Conservation (phyloP, 2,797 vertebrate genomes). For the Peromyscus melanophrys region DNA sequence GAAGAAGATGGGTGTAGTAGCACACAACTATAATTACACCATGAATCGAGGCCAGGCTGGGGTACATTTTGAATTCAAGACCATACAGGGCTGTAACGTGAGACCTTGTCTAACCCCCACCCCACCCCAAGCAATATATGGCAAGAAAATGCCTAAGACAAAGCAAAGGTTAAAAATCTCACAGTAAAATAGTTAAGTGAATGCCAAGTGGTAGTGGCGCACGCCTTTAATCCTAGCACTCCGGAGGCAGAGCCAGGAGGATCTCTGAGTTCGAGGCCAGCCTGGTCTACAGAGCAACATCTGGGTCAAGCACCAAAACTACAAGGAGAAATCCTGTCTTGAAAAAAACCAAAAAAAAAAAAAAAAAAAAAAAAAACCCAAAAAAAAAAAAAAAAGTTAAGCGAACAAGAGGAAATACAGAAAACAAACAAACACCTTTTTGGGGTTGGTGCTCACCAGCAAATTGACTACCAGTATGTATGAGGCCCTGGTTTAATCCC, state of each 20-base stretch:
- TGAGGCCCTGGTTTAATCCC: not conserved
- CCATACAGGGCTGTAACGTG: not conserved
- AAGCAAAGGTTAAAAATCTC: not conserved
- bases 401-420: not conserved
- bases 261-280: no score
- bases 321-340: no score
- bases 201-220: no score
- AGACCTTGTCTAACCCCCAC: not conserved
- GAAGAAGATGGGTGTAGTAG: not conserved
- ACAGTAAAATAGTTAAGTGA: not conserved
- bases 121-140: not conserved
- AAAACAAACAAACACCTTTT: not conserved
- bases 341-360: no score
- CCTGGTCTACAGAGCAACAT: no score
- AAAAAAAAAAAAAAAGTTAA: conserved; percentile 51
- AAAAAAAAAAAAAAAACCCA: no score
- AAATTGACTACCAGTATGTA: not conserved
- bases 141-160: not conserved
- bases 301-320: no score
- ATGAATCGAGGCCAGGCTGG: not conserved
- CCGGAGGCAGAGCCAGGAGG: no score
- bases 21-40: not conserved
- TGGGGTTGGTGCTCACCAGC: not conserved
- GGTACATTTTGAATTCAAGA: no score
- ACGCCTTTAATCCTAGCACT: no score